phyloP scores from a whole-genome alignment of 1,140 invertebrate genomes.

The Neodiprion virginianus region DNA sequence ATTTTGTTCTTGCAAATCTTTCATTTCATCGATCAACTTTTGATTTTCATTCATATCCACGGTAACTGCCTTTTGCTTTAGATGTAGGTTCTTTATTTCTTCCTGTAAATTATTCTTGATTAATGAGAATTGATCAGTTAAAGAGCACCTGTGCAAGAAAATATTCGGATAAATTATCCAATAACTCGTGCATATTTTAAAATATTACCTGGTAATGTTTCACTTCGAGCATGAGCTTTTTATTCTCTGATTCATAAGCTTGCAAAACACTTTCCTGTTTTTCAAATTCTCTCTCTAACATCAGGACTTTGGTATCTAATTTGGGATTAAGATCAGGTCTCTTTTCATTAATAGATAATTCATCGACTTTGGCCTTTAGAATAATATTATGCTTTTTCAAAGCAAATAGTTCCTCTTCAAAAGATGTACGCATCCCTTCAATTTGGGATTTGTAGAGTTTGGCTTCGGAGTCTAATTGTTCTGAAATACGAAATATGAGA shows the following conservation, averaged over 20 bases:
- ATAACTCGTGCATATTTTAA: neutral
- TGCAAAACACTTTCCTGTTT: constrained; percentile 51
- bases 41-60: constrained; percentile 37
- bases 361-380: constrained; percentile 53
- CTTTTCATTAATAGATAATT: constrained; percentile 40
- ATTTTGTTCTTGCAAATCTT: constrained; percentile 52
- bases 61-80: constrained; percentile 36
- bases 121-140: neutral
- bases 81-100: constrained; percentile 43
- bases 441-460: constrained; percentile 53
- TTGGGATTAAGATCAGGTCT: constrained; percentile 28
- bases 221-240: constrained; percentile 47
- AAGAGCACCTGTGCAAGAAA: neutral
- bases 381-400: constrained; percentile 58
- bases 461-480: constrained; percentile 51
- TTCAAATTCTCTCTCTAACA: constrained; percentile 52
- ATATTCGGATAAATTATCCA: neutral
- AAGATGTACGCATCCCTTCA: constrained; percentile 47
- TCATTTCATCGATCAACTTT: constrained; percentile 45
- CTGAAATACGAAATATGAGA: constrained; percentile 8
- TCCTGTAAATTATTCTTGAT: constrained; percentile 33
- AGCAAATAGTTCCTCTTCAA: constrained; percentile 55
- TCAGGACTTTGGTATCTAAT: constrained; percentile 38
- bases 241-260: constrained; percentile 55
- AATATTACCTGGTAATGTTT: constrained; percentile 32